Evolutionary conservation across 2,797 vertebrate species (phyloP).

Genomic region (Cynodonichthys magdalenae): DNA sequence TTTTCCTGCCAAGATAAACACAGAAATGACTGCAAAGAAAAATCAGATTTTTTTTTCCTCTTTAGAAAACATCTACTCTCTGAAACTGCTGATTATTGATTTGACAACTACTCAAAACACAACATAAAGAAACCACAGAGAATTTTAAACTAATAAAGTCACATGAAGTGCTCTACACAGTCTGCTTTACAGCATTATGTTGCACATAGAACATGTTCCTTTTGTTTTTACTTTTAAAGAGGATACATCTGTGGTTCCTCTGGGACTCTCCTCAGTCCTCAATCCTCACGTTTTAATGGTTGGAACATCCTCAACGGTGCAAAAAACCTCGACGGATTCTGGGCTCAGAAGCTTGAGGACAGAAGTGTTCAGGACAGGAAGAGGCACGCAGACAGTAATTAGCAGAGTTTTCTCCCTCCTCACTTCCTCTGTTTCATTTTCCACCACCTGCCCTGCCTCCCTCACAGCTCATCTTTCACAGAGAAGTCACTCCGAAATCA

Average conservation of each 20-base stretch:
- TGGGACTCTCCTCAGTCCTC: slow-evolving; percentile 12
- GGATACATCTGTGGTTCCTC: slow-evolving; percentile 35
- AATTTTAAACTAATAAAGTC: not conserved
- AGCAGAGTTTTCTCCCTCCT: slow-evolving; percentile 14
- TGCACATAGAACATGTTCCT: not conserved
- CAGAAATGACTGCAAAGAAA: slow-evolving; percentile 14
- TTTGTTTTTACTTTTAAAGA: not conserved
- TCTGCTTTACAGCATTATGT: not conserved
- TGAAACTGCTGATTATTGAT: not conserved
- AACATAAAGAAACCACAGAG: not conserved
- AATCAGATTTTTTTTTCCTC: slow-evolving; percentile 11
- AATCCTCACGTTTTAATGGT: slow-evolving; percentile 1
- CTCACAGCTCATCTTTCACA: slow-evolving; percentile 10
- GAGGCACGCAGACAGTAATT: slow-evolving; percentile 7
- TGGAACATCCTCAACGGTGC: slow-evolving; percentile 2
- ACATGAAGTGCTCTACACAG: too few species aligned
- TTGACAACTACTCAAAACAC: not conserved
- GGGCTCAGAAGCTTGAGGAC: slow-evolving; percentile 1
- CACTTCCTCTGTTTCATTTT: slow-evolving; percentile 24
- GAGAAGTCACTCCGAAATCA: slow-evolving; percentile 6
- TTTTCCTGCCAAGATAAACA: slow-evolving; percentile 37
- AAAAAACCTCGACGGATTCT: slow-evolving; percentile 4
- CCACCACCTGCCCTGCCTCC: slow-evolving; percentile 19
- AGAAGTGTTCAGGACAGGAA: slow-evolving; percentile 23
- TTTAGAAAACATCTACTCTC: slow-evolving; percentile 17